Evolutionary conservation across 2,113 vertebrate genomes (phyloP).

Genomic region (Onychostoma macrolepis): DNA sequence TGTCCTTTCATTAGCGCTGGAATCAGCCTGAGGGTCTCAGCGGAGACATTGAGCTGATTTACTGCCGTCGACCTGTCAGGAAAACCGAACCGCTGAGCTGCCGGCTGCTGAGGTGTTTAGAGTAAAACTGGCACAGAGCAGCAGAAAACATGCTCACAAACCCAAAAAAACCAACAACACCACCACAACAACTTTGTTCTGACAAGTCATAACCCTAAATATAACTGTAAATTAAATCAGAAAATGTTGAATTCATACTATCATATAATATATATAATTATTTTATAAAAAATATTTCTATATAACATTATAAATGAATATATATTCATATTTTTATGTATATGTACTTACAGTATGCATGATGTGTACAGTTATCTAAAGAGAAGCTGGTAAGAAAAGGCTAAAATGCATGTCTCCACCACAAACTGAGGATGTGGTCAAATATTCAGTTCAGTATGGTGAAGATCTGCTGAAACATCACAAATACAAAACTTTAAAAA

Average conservation of each 20-base stretch:
- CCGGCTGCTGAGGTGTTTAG: background rate
- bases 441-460: background rate
- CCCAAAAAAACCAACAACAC: background rate
- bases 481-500: background rate
- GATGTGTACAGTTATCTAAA: background rate
- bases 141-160: background rate
- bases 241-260: no score
- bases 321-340: background rate
- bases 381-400: background rate
- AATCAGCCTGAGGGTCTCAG: constrained; percentile 1
- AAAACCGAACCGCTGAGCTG: background rate
- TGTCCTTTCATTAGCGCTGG: constrained; percentile 28
- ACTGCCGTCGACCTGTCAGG: constrained; percentile 38
- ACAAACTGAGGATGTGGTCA: constrained; percentile 23
- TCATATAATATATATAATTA: no score
- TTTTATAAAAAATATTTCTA: no score
- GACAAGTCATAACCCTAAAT: background rate
- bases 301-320: no score
- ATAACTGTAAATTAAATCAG: background rate
- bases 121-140: background rate
- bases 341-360: background rate
- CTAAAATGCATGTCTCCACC: background rate
- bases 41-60: constrained; percentile 48
- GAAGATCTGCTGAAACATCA: constrained; percentile 6
- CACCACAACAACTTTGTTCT: background rate